Evolutionary conservation across 2,113 vertebrate species (phyloP), one percentile per base, ranked within the genome.

Genomic region (Thamnaconus septentrionalis): DNA sequence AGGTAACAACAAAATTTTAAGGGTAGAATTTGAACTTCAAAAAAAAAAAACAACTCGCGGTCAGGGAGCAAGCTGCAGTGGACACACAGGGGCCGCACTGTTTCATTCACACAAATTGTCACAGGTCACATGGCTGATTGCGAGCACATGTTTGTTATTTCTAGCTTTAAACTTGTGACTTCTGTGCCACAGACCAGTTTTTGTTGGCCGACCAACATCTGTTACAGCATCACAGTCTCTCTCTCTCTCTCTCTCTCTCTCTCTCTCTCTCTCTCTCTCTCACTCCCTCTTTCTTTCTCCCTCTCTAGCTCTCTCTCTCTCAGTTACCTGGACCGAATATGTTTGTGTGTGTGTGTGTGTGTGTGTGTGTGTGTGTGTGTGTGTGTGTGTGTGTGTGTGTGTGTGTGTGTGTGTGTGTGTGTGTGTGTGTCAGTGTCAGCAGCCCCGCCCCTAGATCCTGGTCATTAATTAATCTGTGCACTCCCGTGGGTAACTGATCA

Each of bases 401-500:
- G 18, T 31, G 18, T 31, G 18, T 31, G 18, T 31, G 18, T 31
- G 18, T 31, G 18, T 31, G 18, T 31, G 18, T 31, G 18, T 31
- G 18, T 31, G 18, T 31, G 18, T 31, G 18, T 31, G 18, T 31
- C 1, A 1, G 18, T 31, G 58, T 67, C 63, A 44, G 44, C 60
- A 44, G 47, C 39, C 72, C 42, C 59, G 65, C 58, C 18, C 18
- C 18, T 31, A 1, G 1, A 31, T 31, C 48, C 4, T 44, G 60
- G 63, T 64, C 61, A 79, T 85, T 70, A 67, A 79, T 76, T 80
- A 67, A 64, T 71, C 60, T 66, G 50, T 31, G 8, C 48, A 45
- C 69, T 68, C 66, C 60, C 50, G 9, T 66, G 53, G 55, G 65
- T 70, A 79, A 82, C 69, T 79, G 80, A 83, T 86, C 79, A 83